Base-by-base conservation (phyloP, 2,113 vertebrate species). In the Coreoperca whiteheadi region DNA sequence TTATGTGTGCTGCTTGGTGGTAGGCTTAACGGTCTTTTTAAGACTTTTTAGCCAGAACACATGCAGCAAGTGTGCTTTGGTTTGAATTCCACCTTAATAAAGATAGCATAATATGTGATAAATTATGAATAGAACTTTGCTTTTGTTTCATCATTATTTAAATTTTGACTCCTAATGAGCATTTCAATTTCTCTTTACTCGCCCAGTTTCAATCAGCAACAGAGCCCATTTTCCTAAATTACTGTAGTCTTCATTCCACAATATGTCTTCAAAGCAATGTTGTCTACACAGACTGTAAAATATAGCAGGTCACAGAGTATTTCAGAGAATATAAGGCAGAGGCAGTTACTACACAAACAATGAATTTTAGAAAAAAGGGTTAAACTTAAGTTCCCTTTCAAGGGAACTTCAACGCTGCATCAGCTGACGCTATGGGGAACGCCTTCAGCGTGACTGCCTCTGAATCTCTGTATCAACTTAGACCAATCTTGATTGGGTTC, bases 141-240 rank as follows among this genome's bases (percentile, higher is more conserved):
- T 87, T 88, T 87, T 57, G 25, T 84, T 87, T 80, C 72, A 80
- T 84, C 32, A 34, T 34, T 57, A 77, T 81, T 87, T 83, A 70
- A 74, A 85, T 83, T 74, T 34, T 9, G 46, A 48, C 41, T 67
- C 65, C 37, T 84, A 81, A 87, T 84, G 74, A 85, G 75, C 43
- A 61, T 81, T 73, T 79, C 68, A 86, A 86, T 82, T 72, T 74
- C 46, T 67, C 74, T 86, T 73, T 68, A 39, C 37, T 59, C 41
- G 1, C 67, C 20, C 67, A 8, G 15, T 77, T 30, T 73, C 10
- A 61, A 25, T 54, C 23, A 14, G 48, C 37, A 34, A 32, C 73
- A 25, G 21, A 66, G 76, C 11, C 25, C 28, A 54, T 77, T 74
- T 64, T 46, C 54, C 16, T 51, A 53, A 79, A 74, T 66, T 28